Conservation (phyloP, 2,113 vertebrate genomes). For the Pelobates fuscus region DNA sequence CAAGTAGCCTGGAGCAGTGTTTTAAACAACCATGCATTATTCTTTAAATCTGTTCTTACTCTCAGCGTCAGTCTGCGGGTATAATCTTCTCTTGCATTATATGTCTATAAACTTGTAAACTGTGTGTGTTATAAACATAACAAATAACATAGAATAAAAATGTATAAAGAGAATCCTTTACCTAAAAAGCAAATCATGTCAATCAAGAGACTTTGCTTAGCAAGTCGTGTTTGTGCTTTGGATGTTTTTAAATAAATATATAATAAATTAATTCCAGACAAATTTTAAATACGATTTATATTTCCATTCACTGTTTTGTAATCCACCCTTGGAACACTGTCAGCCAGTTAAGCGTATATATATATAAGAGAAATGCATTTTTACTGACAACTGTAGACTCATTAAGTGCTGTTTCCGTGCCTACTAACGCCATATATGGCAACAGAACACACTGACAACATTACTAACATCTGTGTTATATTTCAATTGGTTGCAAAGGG, state of each 20-base stretch:
- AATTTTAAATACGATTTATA: slow-evolving; percentile 3
- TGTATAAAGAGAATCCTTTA: neutral
- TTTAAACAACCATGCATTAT: neutral
- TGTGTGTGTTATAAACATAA: neutral
- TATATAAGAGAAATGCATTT: slow-evolving; percentile 32
- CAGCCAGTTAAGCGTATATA: slow-evolving; percentile 30
- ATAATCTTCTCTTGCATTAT: neutral
- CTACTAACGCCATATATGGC: slow-evolving; percentile 37
- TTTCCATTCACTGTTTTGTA: slow-evolving; percentile 2
- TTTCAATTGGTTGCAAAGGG: slow-evolving; percentile 34
- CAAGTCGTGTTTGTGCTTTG: slow-evolving; percentile 17
- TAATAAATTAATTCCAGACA: neutral
- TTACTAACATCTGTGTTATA: slow-evolving; percentile 36
- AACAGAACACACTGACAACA: slow-evolving; percentile 14
- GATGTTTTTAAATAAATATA: neutral
- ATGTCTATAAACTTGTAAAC: neutral
- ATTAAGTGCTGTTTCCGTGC: slow-evolving; percentile 32
- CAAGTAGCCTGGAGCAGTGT: neutral
- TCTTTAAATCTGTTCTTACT: neutral
- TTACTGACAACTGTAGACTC: slow-evolving; percentile 35
- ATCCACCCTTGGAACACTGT: neutral
- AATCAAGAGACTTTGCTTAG: neutral
- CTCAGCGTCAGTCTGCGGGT: neutral
- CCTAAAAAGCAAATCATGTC: slow-evolving; percentile 1
- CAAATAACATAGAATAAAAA: neutral